Percentiles rank a stretch among this genome's conserved stretches.
Conservation (phyloP, 1,140 invertebrate genomes). For the Aphelenchoides besseyi region DNA sequence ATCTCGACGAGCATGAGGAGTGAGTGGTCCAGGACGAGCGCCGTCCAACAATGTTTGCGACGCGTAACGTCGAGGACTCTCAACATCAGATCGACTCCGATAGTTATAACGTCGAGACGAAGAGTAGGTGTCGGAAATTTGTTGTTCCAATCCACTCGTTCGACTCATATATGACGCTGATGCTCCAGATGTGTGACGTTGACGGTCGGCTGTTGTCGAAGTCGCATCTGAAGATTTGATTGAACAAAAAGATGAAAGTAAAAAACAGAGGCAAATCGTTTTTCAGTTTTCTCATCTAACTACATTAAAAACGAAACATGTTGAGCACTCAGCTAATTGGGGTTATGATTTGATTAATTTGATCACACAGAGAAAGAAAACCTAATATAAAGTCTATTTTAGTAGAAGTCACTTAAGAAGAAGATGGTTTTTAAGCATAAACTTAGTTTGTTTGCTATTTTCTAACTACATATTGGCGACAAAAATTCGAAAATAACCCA, state of each 20-base stretch:
- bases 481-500: constrained; percentile 27
- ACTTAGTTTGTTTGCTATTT: not conserved
- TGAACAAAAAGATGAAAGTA: constrained; percentile 17
- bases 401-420: no score
- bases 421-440: no score
- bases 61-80: constrained; percentile 57
- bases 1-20: constrained; percentile 53
- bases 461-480: not conserved
- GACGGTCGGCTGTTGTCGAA: constrained; percentile 32
- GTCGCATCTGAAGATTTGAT: constrained; percentile 14
- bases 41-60: constrained; percentile 60
- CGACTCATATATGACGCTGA: constrained; percentile 56
- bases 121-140: constrained; percentile 46
- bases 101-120: constrained; percentile 56
- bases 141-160: constrained; percentile 39
- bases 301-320: no score
- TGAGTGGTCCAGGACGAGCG: constrained; percentile 50
- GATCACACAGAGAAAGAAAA: no score
- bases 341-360: no score
- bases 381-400: no score
- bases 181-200: constrained; percentile 51
- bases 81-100: constrained; percentile 59
- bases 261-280: not conserved
- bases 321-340: no score
- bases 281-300: no score